These are phyloP conservation scores for Heterochromis multidens DNA, from an alignment of 2,113 vertebrate genomes.

Conservation along the genomic window DNA sequence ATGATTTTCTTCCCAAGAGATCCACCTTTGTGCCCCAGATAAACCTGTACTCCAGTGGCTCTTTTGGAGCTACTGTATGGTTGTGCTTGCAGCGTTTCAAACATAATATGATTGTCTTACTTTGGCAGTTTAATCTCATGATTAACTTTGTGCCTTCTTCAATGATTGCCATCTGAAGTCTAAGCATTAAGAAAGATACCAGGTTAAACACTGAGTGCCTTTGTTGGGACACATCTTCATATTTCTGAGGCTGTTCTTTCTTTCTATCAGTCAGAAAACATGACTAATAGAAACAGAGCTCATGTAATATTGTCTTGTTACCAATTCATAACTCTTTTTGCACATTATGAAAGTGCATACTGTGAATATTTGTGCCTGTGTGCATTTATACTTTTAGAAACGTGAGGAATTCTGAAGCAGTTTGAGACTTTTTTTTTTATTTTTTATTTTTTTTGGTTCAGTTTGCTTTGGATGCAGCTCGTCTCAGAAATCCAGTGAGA, in stretches of 20 bases:
- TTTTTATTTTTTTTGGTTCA: neutral
- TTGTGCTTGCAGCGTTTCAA: constrained; percentile 39
- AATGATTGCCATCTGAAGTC: constrained; percentile 3
- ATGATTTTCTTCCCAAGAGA: constrained; percentile 47
- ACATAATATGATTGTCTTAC: constrained; percentile 44
- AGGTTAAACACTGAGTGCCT: constrained; percentile 29
- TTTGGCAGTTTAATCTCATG: constrained; percentile 29
- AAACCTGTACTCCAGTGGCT: constrained; percentile 15
- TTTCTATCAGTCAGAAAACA: constrained; percentile 16
- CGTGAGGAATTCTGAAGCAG: neutral
- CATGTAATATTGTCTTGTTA: neutral
- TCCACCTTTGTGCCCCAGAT: constrained; percentile 11
- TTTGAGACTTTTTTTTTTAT: neutral
- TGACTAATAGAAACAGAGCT: neutral
- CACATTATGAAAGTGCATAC: constrained; percentile 13
- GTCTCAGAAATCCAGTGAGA: constrained; percentile 18
- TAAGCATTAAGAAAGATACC: neutral
- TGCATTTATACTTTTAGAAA: neutral
- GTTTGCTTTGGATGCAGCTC: neutral
- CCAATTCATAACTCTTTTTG: neutral
- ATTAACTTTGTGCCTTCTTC: constrained; percentile 40
- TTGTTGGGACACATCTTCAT: constrained; percentile 28
- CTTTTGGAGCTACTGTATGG: constrained; percentile 27
- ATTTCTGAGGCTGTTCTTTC: constrained; percentile 35
- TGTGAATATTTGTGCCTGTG: constrained; percentile 34